Evolutionary conservation across 2,113 vertebrate species (phyloP).

Genomic region (Electrona antarctica): DNA sequence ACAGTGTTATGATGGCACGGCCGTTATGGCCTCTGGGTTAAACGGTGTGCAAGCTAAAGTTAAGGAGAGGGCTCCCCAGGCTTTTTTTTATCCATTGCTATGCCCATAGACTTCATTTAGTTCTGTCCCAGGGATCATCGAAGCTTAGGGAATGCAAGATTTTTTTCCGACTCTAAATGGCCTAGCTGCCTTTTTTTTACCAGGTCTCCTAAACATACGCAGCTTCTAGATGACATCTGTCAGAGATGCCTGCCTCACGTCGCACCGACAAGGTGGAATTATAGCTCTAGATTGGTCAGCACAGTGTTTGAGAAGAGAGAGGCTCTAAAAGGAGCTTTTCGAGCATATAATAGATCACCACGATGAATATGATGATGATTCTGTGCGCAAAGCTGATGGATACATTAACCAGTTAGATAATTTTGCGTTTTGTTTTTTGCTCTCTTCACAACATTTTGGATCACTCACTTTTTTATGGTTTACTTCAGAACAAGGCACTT

Average conservation of each 20-base stretch:
- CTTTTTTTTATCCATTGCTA: conserved; percentile 19
- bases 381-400: too few species aligned
- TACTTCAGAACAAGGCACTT: too few species aligned
- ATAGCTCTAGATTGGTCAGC: conserved; percentile 6
- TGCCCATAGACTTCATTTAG: conserved; percentile 29
- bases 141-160: conserved; percentile 18
- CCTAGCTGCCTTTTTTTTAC: conserved; percentile 19
- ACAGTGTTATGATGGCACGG: neutral
- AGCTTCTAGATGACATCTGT: conserved; percentile 8
- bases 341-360: conserved; percentile 22
- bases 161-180: conserved; percentile 8
- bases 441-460: too few species aligned
- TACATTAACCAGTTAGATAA: too few species aligned
- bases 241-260: neutral
- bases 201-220: neutral
- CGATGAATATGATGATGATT: too few species aligned
- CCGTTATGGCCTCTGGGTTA: conserved; percentile 15
- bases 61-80: conserved; percentile 15
- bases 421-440: too few species aligned
- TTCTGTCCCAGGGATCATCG: conserved; percentile 10
- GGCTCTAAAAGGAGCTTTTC: too few species aligned
- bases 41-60: conserved; percentile 28
- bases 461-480: too few species aligned
- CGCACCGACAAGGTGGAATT: conserved; percentile 13
- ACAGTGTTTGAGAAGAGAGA: conserved; percentile 11